Base-by-base conservation (phyloP, 2,113 vertebrate species). In the Pomatorhinus ruficollis region DNA sequence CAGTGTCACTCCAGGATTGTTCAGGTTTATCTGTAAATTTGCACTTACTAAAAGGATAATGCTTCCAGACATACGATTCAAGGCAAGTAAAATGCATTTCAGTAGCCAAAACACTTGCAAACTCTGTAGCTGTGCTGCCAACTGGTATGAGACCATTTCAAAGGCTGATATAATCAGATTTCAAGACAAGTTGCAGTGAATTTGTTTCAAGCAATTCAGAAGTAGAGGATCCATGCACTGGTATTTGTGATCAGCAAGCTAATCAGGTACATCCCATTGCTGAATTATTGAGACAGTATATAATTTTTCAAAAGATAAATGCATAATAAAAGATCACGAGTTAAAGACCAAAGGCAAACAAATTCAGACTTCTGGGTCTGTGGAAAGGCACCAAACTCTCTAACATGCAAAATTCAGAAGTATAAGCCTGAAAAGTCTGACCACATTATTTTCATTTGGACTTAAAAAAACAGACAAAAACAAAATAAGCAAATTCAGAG, bases 381-480 rank as follows among this genome's bases (percentile, higher is more conserved):
- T 19, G 1, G n/a, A 82, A 90, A 86, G 69, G 42, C 18, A 77
- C 1, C 39, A 44, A 83, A 80, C 13, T n/a, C 6, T 28, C 3
- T 19, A 78, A 54, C 4, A 37, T 7, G 19, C 15, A 68, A 69
- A 83, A 86, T 80, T 53, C 27, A 80, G 17, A 82, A 82, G 10
- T 42, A 57, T 39, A 87, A 74, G 13, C 23, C 25, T 44, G 3
- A 83, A 71, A 21, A 57, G 42, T 21, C 25, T 20, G 16, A 71
- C 4, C 7, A 31, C 8, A 30, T 2, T 14, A 47, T 47, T 71
- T 92, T 61, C 10, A 70, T 31, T 40, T 23, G 22, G 53, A 61
- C 15, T 53, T 35, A 6, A 63, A 63, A 53, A 27, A 5, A 0
- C 0, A 50, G 15, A 53, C 9, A 0, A 45, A 84, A 87, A 5